These are phyloP conservation scores for Drosophila ohnishii DNA, from an alignment of 1,140 invertebrate species.

Conservation along the genomic window DNA sequence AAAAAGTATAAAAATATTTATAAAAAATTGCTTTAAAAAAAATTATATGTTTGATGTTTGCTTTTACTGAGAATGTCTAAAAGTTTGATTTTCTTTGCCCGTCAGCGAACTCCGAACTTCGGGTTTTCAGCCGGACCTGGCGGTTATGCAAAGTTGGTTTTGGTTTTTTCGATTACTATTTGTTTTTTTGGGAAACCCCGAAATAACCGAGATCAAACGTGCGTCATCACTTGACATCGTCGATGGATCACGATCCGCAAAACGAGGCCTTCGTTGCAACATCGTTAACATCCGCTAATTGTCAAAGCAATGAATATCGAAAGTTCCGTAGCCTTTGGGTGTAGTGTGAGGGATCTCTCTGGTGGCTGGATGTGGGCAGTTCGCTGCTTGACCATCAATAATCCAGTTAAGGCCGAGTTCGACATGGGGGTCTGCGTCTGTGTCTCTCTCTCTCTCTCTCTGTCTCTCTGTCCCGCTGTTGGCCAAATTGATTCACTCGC, in stretches of 20 bases:
- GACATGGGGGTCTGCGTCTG: slow-evolving; percentile 4
- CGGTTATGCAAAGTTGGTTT: slow-evolving; percentile 30
- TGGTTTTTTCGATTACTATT: slow-evolving; percentile 19
- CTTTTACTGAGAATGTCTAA: slow-evolving; percentile 59
- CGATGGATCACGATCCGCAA: slow-evolving; percentile 33
- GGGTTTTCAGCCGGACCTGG: slow-evolving; percentile 19
- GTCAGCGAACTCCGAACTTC: slow-evolving; percentile 9
- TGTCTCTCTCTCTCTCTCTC: background rate
- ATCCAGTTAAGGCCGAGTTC: slow-evolving; percentile 29
- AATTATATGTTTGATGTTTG: slow-evolving; percentile 76
- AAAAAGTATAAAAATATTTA: slow-evolving; percentile 72
- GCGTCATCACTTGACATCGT: slow-evolving; percentile 34
- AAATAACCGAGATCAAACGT: slow-evolving; percentile 27
- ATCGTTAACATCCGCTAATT: slow-evolving; percentile 44
- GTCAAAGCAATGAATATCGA: slow-evolving; percentile 42
- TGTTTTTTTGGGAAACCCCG: slow-evolving; percentile 54
- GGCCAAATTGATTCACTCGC: slow-evolving; percentile 21
- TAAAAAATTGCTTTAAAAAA: slow-evolving; percentile 60
- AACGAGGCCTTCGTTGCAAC: slow-evolving; percentile 65
- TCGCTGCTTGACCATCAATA: slow-evolving; percentile 37
- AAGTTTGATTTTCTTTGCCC: slow-evolving; percentile 60
- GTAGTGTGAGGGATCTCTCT: slow-evolving; percentile 11
- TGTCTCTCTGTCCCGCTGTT: background rate
- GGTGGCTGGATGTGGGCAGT: slow-evolving; percentile 28
- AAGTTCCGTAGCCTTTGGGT: slow-evolving; percentile 35